Evolutionary conservation across 2,888 invertebrate genomes (phyloP).

Genomic region (Anthrax anthrax): DNA sequence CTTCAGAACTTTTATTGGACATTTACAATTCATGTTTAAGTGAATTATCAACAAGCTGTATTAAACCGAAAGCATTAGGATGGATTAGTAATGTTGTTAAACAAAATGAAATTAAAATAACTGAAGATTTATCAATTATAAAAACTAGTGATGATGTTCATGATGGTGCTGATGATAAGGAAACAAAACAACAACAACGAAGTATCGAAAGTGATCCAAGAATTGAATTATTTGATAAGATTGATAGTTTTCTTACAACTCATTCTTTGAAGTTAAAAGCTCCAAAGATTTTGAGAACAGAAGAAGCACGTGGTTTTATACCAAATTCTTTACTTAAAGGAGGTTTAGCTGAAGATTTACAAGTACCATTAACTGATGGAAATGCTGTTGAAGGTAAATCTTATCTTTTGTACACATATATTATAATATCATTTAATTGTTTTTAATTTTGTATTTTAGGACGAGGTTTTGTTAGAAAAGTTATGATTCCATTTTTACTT

Average conservation of each 20-base stretch:
- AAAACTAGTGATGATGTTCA: conserved; percentile 39
- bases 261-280: conserved; percentile 63
- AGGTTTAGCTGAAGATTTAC: conserved; percentile 48
- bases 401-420: no score
- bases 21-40: conserved; percentile 54
- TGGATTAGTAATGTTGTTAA: conserved; percentile 55
- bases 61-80: conserved; percentile 60
- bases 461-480: conserved; percentile 69
- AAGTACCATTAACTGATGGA: conserved; percentile 52
- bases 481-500: conserved; percentile 69
- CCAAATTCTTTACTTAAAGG: conserved; percentile 27
- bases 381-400: conserved; percentile 24
- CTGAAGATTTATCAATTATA: conserved; percentile 59
- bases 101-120: conserved; percentile 56
- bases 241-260: conserved; percentile 59
- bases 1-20: conserved; percentile 46
- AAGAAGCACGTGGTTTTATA: conserved; percentile 29
- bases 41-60: conserved; percentile 55
- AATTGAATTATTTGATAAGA: conserved; percentile 50
- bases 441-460: conserved; percentile 38
- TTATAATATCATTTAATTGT: conserved; percentile 3
- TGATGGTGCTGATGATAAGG: conserved; percentile 12
- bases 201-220: conserved; percentile 37
- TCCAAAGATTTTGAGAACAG: conserved; percentile 42
- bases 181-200: conserved; percentile 18